Evolutionary conservation across 2,797 vertebrate species (phyloP).

Genomic region (Sebastes nivosus): DNA sequence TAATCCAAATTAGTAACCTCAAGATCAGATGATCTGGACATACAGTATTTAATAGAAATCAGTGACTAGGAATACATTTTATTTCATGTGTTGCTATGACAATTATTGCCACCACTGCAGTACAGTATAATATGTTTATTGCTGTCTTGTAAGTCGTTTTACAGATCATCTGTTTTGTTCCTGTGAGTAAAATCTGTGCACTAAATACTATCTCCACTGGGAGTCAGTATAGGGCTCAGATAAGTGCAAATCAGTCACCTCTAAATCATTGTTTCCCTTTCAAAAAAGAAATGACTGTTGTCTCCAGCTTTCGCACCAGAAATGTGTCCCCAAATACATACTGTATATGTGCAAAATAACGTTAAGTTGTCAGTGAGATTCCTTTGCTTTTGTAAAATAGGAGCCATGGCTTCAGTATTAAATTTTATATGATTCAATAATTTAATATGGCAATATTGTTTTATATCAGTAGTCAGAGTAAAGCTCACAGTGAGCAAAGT

Average conservation of each 20-base stretch:
- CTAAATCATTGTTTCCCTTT: background rate
- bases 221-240: constrained; percentile 39
- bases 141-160: background rate
- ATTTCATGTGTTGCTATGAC: background rate
- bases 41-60: background rate
- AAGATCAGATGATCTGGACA: background rate
- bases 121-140: too few species aligned
- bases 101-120: too few species aligned
- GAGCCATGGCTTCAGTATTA: background rate
- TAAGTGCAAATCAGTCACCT: background rate
- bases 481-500: background rate
- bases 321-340: background rate
- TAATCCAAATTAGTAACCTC: background rate
- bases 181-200: background rate
- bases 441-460: background rate
- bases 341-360: background rate
- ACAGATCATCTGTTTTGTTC: background rate
- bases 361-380: background rate
- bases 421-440: too few species aligned
- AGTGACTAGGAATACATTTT: background rate
- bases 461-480: background rate
- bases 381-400: background rate
- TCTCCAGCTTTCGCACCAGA: background rate
- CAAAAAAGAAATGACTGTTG: background rate
- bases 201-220: constrained; percentile 45